Evolutionary conservation across 1,140 invertebrate genomes (phyloP).

Genomic region (Drosophila nannoptera): DNA sequence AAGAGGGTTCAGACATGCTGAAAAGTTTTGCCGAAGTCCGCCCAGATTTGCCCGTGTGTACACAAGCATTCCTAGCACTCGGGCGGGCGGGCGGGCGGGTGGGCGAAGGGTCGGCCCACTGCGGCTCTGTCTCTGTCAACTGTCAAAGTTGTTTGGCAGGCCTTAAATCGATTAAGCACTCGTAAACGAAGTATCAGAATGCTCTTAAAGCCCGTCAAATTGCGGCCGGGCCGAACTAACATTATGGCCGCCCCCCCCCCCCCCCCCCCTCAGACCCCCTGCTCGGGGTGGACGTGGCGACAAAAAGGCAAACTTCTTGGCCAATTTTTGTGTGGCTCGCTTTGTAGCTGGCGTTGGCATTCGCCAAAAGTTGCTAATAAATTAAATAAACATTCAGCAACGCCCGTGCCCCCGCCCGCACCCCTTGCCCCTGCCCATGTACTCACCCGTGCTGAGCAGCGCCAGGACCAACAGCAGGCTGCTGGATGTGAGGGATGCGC

Average conservation of each 20-base stretch:
- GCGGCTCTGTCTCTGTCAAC: conserved; percentile 16
- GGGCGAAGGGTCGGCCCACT: background rate
- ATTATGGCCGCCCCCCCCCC: conserved; percentile 5
- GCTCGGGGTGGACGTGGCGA: background rate
- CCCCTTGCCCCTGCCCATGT: background rate
- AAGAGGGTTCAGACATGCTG: conserved; percentile 35
- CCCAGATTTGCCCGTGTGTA: conserved; percentile 27
- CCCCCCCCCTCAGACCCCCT: background rate
- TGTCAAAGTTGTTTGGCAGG: conserved; percentile 45
- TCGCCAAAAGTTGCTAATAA: conserved; percentile 54
- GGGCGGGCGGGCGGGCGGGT: background rate
- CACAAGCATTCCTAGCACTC: conserved; percentile 27
- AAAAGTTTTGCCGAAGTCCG: conserved; percentile 33
- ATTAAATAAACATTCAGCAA: conserved; percentile 56
- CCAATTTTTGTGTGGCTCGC: conserved; percentile 40
- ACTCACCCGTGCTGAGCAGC: conserved; percentile 34
- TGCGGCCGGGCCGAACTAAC: conserved; percentile 40
- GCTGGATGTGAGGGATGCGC: conserved; percentile 3
- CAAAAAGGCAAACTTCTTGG: conserved; percentile 38
- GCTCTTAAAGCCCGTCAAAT: conserved; percentile 28
- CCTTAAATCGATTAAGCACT: conserved; percentile 48
- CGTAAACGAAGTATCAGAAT: conserved; percentile 36
- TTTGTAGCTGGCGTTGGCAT: conserved; percentile 18
- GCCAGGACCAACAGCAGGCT: conserved; percentile 24
- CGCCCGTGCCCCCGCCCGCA: too few species aligned